Percentiles rank a stretch among this genome's conserved stretches.
Evolutionary conservation across 2,113 vertebrate genomes (phyloP).

Genomic region (Mastomys natalensis): DNA sequence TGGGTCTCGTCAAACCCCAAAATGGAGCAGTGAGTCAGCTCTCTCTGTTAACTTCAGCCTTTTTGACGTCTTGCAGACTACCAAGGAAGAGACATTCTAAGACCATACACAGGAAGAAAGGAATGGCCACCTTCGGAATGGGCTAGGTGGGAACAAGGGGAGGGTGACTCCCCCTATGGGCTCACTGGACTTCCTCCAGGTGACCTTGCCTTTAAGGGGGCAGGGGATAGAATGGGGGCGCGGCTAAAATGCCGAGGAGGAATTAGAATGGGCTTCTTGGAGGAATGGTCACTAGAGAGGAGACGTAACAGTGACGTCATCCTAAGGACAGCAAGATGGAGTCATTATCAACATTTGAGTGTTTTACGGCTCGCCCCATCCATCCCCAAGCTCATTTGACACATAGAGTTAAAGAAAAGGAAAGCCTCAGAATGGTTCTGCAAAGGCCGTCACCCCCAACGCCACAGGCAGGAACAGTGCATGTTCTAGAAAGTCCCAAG

Average conservation of each 20-base stretch:
- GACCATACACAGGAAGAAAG: neutral
- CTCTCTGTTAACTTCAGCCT: constrained; percentile 52
- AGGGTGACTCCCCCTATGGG: neutral
- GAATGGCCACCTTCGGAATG: fast-evolving
- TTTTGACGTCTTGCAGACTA: constrained; percentile 64
- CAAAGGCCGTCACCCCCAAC: neutral
- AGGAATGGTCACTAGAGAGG: neutral
- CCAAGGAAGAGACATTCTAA: neutral
- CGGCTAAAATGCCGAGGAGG: neutral
- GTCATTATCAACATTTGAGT: no score
- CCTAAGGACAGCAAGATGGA: neutral
- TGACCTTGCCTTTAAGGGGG: neutral
- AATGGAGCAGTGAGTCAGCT: constrained; percentile 20
- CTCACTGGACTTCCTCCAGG: neutral
- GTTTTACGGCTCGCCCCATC: neutral
- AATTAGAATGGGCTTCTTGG: neutral
- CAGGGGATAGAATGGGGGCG: neutral
- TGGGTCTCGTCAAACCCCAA: constrained; percentile 62
- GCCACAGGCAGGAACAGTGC: neutral
- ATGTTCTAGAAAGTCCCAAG: neutral
- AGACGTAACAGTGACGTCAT: neutral
- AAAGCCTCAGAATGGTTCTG: neutral
- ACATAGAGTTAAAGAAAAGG: neutral
- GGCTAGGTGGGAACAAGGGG: neutral
- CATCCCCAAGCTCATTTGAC: neutral